Conservation (phyloP, 2,113 vertebrate species). For the Hemichromis elongatus region DNA sequence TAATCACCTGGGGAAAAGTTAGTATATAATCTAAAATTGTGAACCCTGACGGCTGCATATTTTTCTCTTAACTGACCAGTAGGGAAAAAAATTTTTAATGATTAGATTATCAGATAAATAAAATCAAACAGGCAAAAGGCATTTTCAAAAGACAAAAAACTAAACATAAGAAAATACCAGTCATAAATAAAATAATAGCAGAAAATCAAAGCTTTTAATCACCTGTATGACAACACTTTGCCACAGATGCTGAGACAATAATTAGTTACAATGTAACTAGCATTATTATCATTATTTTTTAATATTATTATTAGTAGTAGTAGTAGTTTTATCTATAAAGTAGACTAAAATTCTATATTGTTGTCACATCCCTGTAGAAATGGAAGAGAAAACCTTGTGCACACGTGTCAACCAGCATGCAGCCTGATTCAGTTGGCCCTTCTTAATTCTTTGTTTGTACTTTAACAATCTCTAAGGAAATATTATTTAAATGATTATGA, state of each 20-base stretch:
- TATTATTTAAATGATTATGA: not conserved
- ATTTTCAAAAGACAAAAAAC: not conserved
- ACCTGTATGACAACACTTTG: not conserved
- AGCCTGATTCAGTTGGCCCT: not conserved
- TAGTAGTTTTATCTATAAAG: not conserved
- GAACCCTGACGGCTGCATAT: not conserved
- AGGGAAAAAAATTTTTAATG: not conserved
- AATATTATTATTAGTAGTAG: too few relatives aligned
- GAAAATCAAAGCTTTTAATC: not conserved
- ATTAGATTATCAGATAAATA: not conserved
- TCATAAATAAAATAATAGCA: not conserved
- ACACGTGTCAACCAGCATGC: not conserved
- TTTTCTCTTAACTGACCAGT: not conserved
- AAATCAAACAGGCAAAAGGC: not conserved
- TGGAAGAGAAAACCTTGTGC: not conserved
- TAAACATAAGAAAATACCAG: not conserved
- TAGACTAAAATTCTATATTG: not conserved
- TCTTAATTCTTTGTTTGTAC: not conserved
- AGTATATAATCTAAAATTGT: not conserved
- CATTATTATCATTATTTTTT: not conserved
- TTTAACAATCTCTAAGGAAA: not conserved
- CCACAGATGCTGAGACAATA: not conserved
- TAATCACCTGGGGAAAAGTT: not conserved
- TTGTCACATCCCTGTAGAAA: not conserved
- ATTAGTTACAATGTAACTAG: not conserved